Conservation (phyloP, 2,888 invertebrate species). For the Megaustenia siamemsis region DNA sequence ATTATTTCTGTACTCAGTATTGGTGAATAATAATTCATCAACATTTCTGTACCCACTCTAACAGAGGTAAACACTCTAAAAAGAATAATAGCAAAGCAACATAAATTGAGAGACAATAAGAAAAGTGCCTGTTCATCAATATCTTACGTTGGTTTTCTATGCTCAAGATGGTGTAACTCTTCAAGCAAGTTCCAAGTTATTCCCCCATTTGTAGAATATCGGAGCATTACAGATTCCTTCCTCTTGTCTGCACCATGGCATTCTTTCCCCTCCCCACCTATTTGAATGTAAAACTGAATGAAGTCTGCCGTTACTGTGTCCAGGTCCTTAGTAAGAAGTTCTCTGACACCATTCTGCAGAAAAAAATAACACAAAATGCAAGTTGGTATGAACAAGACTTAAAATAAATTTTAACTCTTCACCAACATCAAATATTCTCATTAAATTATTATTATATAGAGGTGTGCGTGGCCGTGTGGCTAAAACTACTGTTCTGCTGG, state of each 20-base stretch:
- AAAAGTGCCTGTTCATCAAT: neutral
- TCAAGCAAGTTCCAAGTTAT: constrained; percentile 78
- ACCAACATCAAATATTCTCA: too few relatives aligned
- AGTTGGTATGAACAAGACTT: too few relatives aligned
- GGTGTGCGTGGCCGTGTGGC: too few relatives aligned
- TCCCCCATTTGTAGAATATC: constrained; percentile 79
- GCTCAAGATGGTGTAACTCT: constrained; percentile 74
- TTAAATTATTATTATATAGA: too few relatives aligned
- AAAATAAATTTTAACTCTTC: too few relatives aligned
- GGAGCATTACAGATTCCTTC: constrained; percentile 78
- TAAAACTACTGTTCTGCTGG: too few relatives aligned
- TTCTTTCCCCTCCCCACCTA: constrained; percentile 69
- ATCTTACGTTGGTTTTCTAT: constrained; percentile 71
- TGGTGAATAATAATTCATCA: too few relatives aligned
- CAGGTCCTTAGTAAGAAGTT: constrained; percentile 75
- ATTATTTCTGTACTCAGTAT: too few relatives aligned
- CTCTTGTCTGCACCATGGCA: constrained; percentile 75
- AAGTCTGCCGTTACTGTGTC: constrained; percentile 75
- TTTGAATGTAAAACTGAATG: constrained; percentile 77
- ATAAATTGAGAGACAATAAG: neutral
- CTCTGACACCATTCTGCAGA: constrained; percentile 75
- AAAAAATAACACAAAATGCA: too few relatives aligned
- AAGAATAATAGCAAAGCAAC: neutral
- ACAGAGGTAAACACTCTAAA: too few relatives aligned
- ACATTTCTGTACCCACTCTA: too few relatives aligned